Percentiles rank a stretch among this genome's conserved stretches.
These are phyloP conservation scores for Alloplasta piceator DNA, from an alignment of 2,888 invertebrate species.

Conservation along the genomic window DNA sequence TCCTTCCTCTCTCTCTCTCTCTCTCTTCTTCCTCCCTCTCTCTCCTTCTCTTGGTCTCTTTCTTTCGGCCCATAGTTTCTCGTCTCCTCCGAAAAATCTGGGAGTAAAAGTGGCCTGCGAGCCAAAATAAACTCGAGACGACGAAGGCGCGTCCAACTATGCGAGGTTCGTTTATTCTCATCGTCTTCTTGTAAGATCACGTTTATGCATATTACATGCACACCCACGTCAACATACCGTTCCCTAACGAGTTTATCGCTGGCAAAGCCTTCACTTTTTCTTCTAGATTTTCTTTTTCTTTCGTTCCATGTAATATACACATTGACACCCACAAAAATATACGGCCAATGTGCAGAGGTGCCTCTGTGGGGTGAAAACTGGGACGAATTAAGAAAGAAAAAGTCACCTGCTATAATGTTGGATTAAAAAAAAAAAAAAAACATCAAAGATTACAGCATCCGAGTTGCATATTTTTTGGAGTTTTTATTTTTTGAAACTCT, in stretches of 20 bases:
- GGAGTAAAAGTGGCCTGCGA: conserved; percentile 50
- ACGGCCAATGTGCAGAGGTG: too few relatives aligned
- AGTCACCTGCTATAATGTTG: too few relatives aligned
- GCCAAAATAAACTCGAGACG: conserved; percentile 58
- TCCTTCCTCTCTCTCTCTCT: too few relatives aligned
- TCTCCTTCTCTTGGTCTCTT: not conserved
- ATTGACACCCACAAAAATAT: too few relatives aligned
- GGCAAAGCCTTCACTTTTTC: conserved; percentile 16
- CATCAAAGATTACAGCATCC: too few relatives aligned
- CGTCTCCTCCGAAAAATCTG: conserved; percentile 29
- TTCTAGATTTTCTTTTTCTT: conserved; percentile 5
- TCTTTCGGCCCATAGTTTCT: not conserved
- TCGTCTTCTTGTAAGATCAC: conserved; percentile 6
- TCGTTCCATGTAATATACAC: not conserved
- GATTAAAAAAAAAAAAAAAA: too few relatives aligned
- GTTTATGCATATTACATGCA: not conserved
- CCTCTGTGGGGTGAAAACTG: too few relatives aligned
- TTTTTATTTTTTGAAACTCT: too few relatives aligned
- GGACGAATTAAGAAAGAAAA: too few relatives aligned
- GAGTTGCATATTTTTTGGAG: too few relatives aligned
- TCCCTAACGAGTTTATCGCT: conserved; percentile 33
- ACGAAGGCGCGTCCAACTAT: conserved; percentile 9
- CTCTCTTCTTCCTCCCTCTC: too few relatives aligned
- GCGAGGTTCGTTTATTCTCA: conserved; percentile 26
- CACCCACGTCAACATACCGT: conserved; percentile 8